A percentile compares a stretch with the other conserved stretches of the same genome.
These are phyloP conservation scores for Babyrousa celebensis DNA, from an alignment of 2,797 vertebrate species.

Conservation along the genomic window DNA sequence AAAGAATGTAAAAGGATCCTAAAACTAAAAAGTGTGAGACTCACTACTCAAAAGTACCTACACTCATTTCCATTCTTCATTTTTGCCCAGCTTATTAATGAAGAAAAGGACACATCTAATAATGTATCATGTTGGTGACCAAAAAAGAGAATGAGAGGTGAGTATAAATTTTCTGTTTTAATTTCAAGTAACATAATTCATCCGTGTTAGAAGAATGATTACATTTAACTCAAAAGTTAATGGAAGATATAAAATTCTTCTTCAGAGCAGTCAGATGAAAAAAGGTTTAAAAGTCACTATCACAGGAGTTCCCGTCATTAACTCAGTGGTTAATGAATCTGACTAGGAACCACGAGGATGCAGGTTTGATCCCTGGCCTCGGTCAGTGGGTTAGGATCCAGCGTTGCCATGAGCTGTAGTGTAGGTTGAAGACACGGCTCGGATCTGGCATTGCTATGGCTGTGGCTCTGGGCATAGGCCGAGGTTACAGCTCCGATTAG, in stretches of 20 bases:
- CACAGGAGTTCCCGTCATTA: not conserved
- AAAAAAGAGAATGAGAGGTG: not conserved
- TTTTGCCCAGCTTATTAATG: not conserved
- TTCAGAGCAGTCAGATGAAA: slow-evolving; percentile 1
- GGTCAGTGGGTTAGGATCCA: no score
- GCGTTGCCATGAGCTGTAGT: no score
- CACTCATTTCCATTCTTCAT: not conserved
- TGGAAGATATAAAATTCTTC: slow-evolving; percentile 39
- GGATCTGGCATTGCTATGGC: no score
- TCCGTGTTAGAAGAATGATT: not conserved
- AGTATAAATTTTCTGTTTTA: slow-evolving; percentile 56
- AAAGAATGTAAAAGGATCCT: not conserved
- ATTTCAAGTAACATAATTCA: slow-evolving; percentile 63
- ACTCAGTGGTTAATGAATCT: no score
- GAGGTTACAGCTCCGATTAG: no score
- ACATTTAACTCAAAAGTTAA: slow-evolving; percentile 40
- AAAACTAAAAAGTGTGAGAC: slow-evolving; percentile 36
- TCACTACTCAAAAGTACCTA: not conserved
- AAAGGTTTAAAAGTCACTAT: slow-evolving; percentile 36
- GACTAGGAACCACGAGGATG: no score
- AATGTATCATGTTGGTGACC: not conserved
- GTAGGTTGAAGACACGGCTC: no score
- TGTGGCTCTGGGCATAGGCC: no score
- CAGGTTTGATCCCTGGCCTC: no score
- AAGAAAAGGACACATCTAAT: not conserved